Conservation (phyloP, 2,888 invertebrate genomes). For the Lepidonotus clava region DNA sequence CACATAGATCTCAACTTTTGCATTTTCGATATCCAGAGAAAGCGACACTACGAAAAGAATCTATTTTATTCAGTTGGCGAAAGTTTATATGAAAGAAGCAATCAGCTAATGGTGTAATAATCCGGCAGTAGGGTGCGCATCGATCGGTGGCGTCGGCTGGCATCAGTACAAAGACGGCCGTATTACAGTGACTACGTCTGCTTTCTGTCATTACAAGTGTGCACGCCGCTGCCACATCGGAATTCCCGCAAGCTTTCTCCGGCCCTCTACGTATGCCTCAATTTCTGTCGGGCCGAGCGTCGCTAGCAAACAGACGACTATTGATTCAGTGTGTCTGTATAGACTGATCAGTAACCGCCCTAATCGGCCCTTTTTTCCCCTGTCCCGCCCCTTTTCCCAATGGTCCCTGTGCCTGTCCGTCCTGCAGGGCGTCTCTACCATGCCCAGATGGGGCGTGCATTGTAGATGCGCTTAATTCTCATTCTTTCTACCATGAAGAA, state of each 20-base stretch:
- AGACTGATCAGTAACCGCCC: slow-evolving; percentile 6
- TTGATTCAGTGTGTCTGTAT: slow-evolving; percentile 16
- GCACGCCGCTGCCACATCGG: not conserved
- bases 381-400: too few relatives aligned
- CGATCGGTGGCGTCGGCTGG: slow-evolving; percentile 28
- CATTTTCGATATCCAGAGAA: not conserved
- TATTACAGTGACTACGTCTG: not conserved
- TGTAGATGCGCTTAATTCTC: too few relatives aligned
- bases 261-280: not conserved
- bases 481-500: too few relatives aligned
- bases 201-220: slow-evolving; percentile 22
- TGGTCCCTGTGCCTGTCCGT: too few relatives aligned
- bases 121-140: slow-evolving; percentile 33
- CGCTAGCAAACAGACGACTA: not conserved
- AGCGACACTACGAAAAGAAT: not conserved
- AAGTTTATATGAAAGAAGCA: slow-evolving; percentile 43
- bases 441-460: too few relatives aligned
- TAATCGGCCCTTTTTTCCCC: too few relatives aligned
- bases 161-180: slow-evolving; percentile 8
- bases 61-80: slow-evolving; percentile 37
- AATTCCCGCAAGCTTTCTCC: not conserved
- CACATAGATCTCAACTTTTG: not conserved
- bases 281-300: not conserved
- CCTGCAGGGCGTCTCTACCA: too few relatives aligned
- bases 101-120: slow-evolving; percentile 48